Conservation (phyloP, 2,113 vertebrate genomes). For the Acanthochromis polyacanthus region DNA sequence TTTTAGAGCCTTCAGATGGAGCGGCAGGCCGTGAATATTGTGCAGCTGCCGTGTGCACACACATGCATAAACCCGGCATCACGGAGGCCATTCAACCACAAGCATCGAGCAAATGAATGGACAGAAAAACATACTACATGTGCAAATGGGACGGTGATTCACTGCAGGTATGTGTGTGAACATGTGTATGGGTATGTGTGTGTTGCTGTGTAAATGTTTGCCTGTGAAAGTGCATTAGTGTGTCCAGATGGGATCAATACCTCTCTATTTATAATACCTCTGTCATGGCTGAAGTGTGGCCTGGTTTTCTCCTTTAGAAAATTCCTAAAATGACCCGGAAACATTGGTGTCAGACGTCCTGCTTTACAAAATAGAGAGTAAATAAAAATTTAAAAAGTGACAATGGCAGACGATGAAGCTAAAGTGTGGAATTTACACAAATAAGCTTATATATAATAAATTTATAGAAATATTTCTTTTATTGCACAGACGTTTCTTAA, state of each 20-base stretch:
- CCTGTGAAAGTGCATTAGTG: conserved; percentile 2
- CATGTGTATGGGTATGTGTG: not conserved
- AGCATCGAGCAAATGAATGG: not conserved
- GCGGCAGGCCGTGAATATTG: conserved; percentile 39
- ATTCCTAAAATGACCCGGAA: not conserved
- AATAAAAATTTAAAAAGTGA: not conserved
- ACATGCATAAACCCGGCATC: not conserved
- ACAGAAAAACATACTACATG: not conserved
- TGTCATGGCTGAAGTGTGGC: conserved; percentile 41
- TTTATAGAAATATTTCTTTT: too few species aligned
- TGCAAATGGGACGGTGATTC: not conserved
- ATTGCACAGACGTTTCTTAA: too few species aligned
- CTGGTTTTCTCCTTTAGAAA: conserved; percentile 30
- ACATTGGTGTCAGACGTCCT: too few species aligned
- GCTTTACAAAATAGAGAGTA: too few species aligned
- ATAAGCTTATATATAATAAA: too few species aligned
- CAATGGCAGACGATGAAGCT: too few species aligned
- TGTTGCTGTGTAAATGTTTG: conserved; percentile 36
- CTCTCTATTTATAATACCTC: not conserved
- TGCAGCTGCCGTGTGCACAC: conserved; percentile 47
- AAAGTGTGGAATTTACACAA: too few species aligned
- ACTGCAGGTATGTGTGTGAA: not conserved
- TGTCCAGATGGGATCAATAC: conserved; percentile 55
- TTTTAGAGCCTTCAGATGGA: conserved; percentile 50
- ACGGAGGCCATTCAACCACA: not conserved